A percentile compares a stretch with the other conserved stretches of the same genome.
These are phyloP conservation scores for Pycnomerus fuliginosus DNA, from an alignment of 2,888 invertebrate genomes.

Conservation along the genomic window DNA sequence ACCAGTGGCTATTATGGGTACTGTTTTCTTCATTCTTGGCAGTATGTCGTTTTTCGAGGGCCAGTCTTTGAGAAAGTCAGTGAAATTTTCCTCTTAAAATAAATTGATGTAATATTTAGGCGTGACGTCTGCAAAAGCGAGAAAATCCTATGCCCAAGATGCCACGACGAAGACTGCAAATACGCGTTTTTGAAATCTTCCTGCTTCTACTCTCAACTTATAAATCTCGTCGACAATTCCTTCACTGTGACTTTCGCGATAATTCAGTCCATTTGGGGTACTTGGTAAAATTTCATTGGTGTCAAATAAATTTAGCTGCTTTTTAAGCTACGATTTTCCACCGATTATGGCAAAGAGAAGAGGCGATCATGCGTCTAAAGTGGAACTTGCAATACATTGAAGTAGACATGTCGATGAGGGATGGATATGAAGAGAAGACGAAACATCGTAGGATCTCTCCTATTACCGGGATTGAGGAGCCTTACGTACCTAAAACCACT, in stretches of 20 bases:
- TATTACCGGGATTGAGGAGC: conserved; percentile 24
- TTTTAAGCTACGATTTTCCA: conserved; percentile 44
- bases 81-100: neutral
- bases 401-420: conserved; percentile 28
- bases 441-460: conserved; percentile 20
- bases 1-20: conserved; percentile 53
- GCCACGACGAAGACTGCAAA: conserved; percentile 30
- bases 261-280: conserved; percentile 49
- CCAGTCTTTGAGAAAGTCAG: too few relatives aligned
- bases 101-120: conserved; percentile 21
- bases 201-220: conserved; percentile 29
- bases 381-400: conserved; percentile 42
- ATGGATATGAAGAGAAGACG: conserved; percentile 23
- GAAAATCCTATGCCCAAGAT: conserved; percentile 35
- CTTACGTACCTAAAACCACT: conserved; percentile 22
- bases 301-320: conserved; percentile 12
- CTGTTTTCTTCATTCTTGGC: conserved; percentile 51
- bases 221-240: conserved; percentile 34
- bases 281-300: conserved; percentile 32
- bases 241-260: conserved; percentile 30
- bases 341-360: conserved; percentile 45
- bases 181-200: conserved; percentile 27
- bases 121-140: conserved; percentile 33
- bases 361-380: conserved; percentile 38
- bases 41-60: neutral